Evolutionary conservation across 37 sponge, comb jelly and placozoan species (phyloP).

Genomic region (Beroe ovata): DNA sequence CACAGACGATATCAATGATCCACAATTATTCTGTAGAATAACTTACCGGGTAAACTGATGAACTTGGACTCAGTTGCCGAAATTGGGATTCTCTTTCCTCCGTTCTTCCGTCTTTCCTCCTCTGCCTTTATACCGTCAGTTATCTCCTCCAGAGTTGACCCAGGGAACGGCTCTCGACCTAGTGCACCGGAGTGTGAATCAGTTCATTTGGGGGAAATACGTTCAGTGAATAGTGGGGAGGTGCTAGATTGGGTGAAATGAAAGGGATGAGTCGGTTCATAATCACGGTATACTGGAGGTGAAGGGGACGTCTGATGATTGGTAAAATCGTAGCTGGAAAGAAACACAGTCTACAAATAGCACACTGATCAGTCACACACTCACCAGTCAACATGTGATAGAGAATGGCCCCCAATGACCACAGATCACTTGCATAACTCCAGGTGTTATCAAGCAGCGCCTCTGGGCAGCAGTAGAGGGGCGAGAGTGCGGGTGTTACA

Average conservation of each 20-base stretch:
- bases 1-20: too few species aligned
- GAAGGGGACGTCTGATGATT: too few species aligned
- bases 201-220: neutral
- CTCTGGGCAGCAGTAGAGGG: slow-evolving; percentile 48
- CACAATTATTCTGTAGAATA: too few species aligned
- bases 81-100: neutral
- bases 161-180: slow-evolving; percentile 47
- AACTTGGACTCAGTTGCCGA: neutral
- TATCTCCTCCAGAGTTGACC: slow-evolving; percentile 50
- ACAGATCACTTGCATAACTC: slow-evolving; percentile 67
- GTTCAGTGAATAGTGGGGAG: too few species aligned
- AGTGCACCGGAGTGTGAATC: neutral
- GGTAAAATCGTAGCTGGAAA: too few species aligned
- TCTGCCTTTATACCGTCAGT: slow-evolving; percentile 39
- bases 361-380: too few species aligned
- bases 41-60: slow-evolving; percentile 13
- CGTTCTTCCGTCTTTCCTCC: slow-evolving; percentile 7
- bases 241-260: too few species aligned
- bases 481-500: slow-evolving; percentile 51
- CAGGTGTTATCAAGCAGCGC: slow-evolving; percentile 33
- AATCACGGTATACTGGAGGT: too few species aligned
- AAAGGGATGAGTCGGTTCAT: too few species aligned
- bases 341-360: too few species aligned
- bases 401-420: slow-evolving; percentile 59
- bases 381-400: slow-evolving; percentile 45